Evolutionary conservation across 30 jellyfish, hydroid and myxozoan species (phyloP), one percentile per base, ranked within the genome.

Genomic region (Pelagia noctiluca): DNA sequence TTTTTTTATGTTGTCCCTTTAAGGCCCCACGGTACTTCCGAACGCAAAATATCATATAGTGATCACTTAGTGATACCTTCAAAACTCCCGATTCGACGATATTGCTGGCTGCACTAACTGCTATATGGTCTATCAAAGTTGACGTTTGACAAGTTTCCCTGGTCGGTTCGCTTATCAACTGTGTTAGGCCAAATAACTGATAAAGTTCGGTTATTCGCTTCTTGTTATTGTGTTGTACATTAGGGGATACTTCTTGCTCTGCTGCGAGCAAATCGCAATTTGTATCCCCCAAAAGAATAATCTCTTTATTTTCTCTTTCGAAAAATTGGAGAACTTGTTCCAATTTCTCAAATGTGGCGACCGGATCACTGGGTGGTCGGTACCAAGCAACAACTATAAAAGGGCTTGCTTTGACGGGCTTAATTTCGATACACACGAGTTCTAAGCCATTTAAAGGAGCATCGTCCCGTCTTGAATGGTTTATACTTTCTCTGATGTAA

Each of bases 401-500:
- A 16, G 57, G 57, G 8, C 16, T 42, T 8, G 57, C 57, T 42
- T 42, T 42, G 16, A 16, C 12, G 16, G 57, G 57, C 16, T 42
- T 42, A 5, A 42, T 42, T 42, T 42, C 57, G 60, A 73, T 73
- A 73, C 85, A 73, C 50, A 25, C 85, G 1, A 73, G 71, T 66
- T 47, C 85, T 47, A 73, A 66, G 57, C 57, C 71, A 49, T 73
- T 73, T 73, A 50, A 73, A 35, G 85, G 72, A 70, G 42, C n/a
- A 37, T 70, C 65, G 65, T 70, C 66, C 66, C 67, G 1, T 70
- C 67, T 57, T 70, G 82, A 70, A 32, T 70, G 82, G 82, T 70
- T 70, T 70, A 70, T 70, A 38, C 35, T 70, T 32, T 76, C 88
- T 76, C 67, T 76, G 18, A 76, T 76, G 88, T 76, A 76, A 19